These are phyloP conservation scores for Argyresthia albistria DNA, from an alignment of 2,888 invertebrate species.

Conservation along the genomic window DNA sequence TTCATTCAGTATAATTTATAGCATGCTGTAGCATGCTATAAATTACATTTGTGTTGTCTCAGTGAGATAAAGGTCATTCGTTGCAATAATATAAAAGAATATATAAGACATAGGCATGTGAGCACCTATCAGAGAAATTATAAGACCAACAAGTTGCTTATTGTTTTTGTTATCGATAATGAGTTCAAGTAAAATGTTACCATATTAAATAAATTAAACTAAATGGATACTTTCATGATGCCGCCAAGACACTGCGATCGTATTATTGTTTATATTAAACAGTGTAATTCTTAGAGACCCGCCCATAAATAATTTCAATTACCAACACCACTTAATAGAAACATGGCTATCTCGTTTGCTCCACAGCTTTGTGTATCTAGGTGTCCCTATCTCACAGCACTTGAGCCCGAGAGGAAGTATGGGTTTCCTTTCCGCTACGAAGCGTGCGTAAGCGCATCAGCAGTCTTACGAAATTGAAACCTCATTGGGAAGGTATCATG, in stretches of 20 bases:
- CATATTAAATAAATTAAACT: not conserved
- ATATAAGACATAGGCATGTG: too few relatives aligned
- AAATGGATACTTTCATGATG: slow-evolving; percentile 9
- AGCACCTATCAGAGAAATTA: not conserved
- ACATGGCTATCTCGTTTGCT: slow-evolving; percentile 7
- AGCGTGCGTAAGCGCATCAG: slow-evolving; percentile 7
- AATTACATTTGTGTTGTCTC: too few relatives aligned
- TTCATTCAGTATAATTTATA: too few relatives aligned
- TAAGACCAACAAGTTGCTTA: not conserved
- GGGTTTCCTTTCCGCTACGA: slow-evolving; percentile 16
- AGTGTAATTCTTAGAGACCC: slow-evolving; percentile 10
- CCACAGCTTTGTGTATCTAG: slow-evolving; percentile 10
- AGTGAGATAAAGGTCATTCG: too few relatives aligned
- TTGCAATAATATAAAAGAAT: too few relatives aligned
- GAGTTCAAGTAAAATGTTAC: slow-evolving; percentile 13
- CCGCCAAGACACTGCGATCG: slow-evolving; percentile 1
- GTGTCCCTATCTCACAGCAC: slow-evolving; percentile 10
- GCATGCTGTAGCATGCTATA: too few relatives aligned
- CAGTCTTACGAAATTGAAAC: slow-evolving; percentile 15
- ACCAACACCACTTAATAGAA: slow-evolving; percentile 13
- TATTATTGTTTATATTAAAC: slow-evolving; percentile 12
- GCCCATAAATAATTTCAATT: slow-evolving; percentile 13
- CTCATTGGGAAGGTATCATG: slow-evolving; percentile 11
- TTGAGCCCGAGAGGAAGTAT: slow-evolving; percentile 10
- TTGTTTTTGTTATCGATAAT: slow-evolving; percentile 14